Evolutionary conservation across 2,113 vertebrate species (phyloP).

Genomic region (Ondatra zibethicus): DNA sequence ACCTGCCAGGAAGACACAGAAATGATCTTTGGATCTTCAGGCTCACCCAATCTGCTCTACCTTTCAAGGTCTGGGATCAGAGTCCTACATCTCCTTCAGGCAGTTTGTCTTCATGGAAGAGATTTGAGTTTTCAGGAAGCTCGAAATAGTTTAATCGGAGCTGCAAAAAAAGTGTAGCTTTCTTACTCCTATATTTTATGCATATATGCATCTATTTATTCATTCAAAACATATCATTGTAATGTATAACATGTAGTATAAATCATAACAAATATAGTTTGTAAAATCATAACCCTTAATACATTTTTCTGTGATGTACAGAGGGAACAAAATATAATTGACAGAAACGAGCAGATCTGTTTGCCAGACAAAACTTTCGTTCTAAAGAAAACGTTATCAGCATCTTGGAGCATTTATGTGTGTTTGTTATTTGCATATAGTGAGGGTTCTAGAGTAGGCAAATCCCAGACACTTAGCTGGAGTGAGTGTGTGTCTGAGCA

Average conservation of each 20-base stretch:
- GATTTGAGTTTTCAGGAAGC: conserved; percentile 5
- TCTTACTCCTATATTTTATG: neutral
- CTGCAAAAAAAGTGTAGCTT: conserved; percentile 19
- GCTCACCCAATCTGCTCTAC: neutral
- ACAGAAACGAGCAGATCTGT: conserved; percentile 13
- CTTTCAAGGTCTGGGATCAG: neutral
- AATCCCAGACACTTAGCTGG: neutral
- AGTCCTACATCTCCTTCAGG: neutral
- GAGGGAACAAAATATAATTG: neutral
- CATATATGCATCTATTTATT: neutral
- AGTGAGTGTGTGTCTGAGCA: neutral
- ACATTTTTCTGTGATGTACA: neutral
- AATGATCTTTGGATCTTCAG: neutral
- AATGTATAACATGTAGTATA: neutral
- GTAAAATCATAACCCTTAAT: conserved; percentile 35
- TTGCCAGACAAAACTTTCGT: neutral
- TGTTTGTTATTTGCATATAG: neutral
- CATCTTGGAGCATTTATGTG: neutral
- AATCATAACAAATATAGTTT: neutral
- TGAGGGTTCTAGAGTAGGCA: neutral
- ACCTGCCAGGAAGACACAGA: conserved; percentile 6
- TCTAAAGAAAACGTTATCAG: conserved; percentile 14
- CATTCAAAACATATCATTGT: neutral
- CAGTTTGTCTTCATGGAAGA: neutral
- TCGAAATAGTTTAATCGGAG: neutral